A percentile compares a stretch with the other conserved stretches of the same genome.
These are phyloP conservation scores for Lithobius niger DNA, from an alignment of 1,140 invertebrate genomes.

Conservation along the genomic window DNA sequence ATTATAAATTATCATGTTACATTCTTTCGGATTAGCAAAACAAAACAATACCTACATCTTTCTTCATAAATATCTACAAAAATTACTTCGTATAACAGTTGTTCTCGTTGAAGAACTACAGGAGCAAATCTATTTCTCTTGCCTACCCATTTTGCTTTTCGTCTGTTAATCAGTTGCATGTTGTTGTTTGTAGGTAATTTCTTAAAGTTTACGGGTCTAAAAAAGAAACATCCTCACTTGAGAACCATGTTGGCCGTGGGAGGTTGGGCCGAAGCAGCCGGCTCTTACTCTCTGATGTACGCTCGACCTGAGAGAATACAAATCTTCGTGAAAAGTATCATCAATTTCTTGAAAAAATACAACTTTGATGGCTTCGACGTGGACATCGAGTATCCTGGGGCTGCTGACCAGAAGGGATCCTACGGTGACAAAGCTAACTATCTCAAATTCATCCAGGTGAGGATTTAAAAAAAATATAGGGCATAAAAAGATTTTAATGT, in stretches of 20 bases:
- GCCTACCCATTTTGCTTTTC: no score
- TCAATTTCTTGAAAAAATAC: slow-evolving; percentile 27
- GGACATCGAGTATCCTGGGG: slow-evolving; percentile 32
- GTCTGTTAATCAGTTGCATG: no score
- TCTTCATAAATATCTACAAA: no score
- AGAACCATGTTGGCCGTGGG: slow-evolving; percentile 69
- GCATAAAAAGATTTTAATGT: no score
- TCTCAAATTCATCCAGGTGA: slow-evolving; percentile 48
- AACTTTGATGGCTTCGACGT: slow-evolving; percentile 34
- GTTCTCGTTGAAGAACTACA: no score
- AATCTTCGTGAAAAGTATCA: slow-evolving; percentile 26
- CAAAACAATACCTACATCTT: no score
- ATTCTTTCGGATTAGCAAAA: no score
- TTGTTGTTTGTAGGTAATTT: slow-evolving; percentile 59
- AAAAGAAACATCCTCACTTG: slow-evolving; percentile 51
- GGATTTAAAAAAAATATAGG: no score
- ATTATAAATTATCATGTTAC: no score
- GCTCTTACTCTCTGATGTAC: slow-evolving; percentile 31
- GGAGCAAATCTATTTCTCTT: no score
- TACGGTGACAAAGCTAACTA: slow-evolving; percentile 61
- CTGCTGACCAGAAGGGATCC: slow-evolving; percentile 47
- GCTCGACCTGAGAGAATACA: slow-evolving; percentile 16
- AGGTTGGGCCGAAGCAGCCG: slow-evolving; percentile 26
- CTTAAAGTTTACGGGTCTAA: slow-evolving; percentile 60
- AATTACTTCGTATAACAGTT: no score